Evolutionary conservation across 2,113 vertebrate genomes (phyloP).

Genomic region (Furnarius figulus): DNA sequence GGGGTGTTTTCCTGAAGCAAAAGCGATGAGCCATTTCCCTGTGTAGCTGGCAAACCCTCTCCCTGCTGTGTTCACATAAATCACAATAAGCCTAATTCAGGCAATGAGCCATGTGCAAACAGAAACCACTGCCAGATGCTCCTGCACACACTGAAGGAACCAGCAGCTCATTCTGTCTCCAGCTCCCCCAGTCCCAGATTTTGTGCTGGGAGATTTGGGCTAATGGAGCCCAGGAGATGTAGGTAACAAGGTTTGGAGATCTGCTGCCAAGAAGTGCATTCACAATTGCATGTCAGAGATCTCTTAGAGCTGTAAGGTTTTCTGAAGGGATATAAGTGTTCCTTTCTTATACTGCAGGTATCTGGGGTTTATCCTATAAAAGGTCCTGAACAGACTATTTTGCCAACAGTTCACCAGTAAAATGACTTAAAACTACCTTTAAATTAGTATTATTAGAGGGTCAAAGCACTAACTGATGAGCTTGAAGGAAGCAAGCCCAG

Average conservation of each 20-base stretch:
- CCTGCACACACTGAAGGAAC: not conserved
- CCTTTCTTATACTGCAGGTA: fast-evolving
- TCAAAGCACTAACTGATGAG: fast-evolving
- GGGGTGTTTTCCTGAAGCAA: constrained; percentile 3
- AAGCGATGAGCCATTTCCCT: not conserved
- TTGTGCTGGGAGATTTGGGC: not conserved
- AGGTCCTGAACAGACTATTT: not conserved
- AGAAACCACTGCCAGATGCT: constrained; percentile 2
- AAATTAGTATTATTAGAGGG: not conserved
- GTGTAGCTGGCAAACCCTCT: not conserved
- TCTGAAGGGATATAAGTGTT: not conserved
- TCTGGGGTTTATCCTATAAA: not conserved
- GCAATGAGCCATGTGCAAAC: not conserved
- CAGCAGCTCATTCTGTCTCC: not conserved
- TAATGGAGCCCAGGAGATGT: not conserved
- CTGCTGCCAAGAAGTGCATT: not conserved
- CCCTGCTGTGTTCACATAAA: constrained; percentile 3
- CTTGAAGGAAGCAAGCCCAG: not conserved
- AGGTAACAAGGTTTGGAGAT: not conserved
- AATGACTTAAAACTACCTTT: not conserved
- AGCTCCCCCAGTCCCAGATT: not conserved
- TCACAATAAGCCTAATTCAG: constrained; percentile 18
- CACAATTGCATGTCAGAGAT: not conserved
- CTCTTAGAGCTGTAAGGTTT: not conserved
- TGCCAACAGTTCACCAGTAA: not conserved